Conservation (phyloP, 2,113 vertebrate species). For the Dromaius novaehollandiae region DNA sequence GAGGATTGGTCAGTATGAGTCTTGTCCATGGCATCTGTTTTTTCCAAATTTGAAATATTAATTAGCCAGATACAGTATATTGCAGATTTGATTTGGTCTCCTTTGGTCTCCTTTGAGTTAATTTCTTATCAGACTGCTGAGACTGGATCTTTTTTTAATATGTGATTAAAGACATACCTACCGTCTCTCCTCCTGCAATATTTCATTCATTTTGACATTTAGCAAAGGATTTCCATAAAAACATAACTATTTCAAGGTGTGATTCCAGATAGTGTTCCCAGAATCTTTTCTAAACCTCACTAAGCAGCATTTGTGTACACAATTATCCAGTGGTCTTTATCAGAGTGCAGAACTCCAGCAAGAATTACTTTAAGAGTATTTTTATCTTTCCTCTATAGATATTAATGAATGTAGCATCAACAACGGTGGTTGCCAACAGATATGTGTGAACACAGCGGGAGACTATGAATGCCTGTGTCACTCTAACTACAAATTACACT, state of each 20-base stretch:
- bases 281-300: neutral
- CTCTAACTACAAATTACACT: constrained; percentile 90
- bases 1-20: neutral
- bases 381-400: constrained; percentile 77
- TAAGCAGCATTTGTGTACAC: neutral
- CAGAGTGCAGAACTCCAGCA: neutral
- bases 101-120: neutral
- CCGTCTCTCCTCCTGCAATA: neutral
- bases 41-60: neutral
- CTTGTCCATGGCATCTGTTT: neutral
- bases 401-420: constrained; percentile 94
- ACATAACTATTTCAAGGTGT: neutral
- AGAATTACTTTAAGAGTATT: neutral
- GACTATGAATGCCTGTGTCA: constrained; percentile 90
- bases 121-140: neutral
- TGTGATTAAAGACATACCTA: neutral
- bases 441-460: constrained; percentile 89
- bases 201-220: neutral
- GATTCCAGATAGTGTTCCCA: neutral
- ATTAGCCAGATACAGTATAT: neutral
- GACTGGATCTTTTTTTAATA: neutral
- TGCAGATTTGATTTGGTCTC: neutral
- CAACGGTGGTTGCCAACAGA: constrained; percentile 93
- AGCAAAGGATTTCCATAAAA: neutral
- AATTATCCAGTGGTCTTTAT: neutral